A percentile compares a stretch with the other conserved stretches of the same genome.
Evolutionary conservation across 2,888 invertebrate species (phyloP).

Genomic region (Chaitophorus viminalis): DNA sequence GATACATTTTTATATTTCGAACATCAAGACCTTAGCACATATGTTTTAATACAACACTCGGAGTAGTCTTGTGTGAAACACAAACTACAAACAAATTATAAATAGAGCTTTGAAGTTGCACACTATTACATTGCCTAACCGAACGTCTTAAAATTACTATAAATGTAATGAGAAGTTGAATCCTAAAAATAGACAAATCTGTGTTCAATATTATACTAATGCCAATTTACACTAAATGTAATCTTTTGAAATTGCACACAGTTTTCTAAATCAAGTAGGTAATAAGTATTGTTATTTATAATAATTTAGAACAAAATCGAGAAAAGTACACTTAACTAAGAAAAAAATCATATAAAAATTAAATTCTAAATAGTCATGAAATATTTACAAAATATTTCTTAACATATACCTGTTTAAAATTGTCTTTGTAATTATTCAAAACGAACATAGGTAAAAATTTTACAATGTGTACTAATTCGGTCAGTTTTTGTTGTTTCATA

Average conservation of each 20-base stretch:
- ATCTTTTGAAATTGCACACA: not conserved
- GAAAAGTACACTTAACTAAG: not conserved
- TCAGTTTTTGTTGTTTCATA: no score
- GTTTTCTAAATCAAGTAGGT: not conserved
- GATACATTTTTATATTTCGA: conserved; percentile 14
- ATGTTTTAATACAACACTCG: conserved; percentile 37
- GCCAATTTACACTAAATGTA: conserved; percentile 24
- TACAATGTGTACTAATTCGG: no score
- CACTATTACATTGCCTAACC: conserved; percentile 48
- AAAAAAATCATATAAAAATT: not conserved
- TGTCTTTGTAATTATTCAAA: no score
- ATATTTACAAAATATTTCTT: no score
- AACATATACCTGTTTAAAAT: no score
- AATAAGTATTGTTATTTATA: no score
- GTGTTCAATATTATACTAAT: conserved; percentile 44
- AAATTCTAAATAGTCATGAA: no score
- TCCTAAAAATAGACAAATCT: conserved; percentile 56
- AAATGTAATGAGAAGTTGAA: conserved; percentile 50
- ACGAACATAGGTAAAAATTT: no score
- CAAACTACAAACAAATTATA: conserved; percentile 51
- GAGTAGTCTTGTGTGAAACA: conserved; percentile 23
- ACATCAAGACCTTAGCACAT: conserved; percentile 6
- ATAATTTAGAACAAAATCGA: not conserved
- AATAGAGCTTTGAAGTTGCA: conserved; percentile 58
- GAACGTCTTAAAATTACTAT: conserved; percentile 50